Conservation (phyloP, 35 echinoderm and acorn worm species). For the Eucidaris tribuloides region DNA sequence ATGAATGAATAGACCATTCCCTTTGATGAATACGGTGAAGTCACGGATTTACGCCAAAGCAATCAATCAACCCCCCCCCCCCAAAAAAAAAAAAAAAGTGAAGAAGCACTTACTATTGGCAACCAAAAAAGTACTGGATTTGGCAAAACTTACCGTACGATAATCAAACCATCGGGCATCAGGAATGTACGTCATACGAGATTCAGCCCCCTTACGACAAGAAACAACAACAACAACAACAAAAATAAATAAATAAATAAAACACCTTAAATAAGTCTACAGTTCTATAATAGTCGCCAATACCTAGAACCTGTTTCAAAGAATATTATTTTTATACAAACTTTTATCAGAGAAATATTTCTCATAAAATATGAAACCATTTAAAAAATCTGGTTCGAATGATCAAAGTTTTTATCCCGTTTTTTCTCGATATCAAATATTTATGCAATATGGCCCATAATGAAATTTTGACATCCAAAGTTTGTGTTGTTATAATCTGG, state of each 20-base stretch:
- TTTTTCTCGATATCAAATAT: too few species aligned
- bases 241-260: background rate
- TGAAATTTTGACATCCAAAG: too few species aligned
- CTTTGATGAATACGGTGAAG: background rate
- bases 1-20: background rate
- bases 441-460: too few species aligned
- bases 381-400: constrained; percentile 1
- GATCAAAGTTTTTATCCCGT: too few species aligned
- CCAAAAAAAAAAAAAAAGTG: background rate
- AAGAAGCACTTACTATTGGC: background rate
- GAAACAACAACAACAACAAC: background rate
- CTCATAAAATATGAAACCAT: background rate
- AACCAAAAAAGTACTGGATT: too few species aligned
- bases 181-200: constrained; percentile 51
- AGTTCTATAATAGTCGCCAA: background rate
- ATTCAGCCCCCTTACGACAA: background rate
- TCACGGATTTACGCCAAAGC: too few species aligned
- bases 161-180: constrained; percentile 73
- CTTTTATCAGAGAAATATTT: background rate
- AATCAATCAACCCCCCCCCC: background rate
- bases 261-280: too few species aligned
- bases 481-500: too few species aligned
- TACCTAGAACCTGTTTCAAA: background rate
- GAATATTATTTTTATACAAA: background rate
- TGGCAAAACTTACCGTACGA: constrained; percentile 56